Evolutionary conservation across 1,140 invertebrate genomes (phyloP), one percentile per base, ranked within the genome.

Genomic region (Tyrophagus putrescentiae): DNA sequence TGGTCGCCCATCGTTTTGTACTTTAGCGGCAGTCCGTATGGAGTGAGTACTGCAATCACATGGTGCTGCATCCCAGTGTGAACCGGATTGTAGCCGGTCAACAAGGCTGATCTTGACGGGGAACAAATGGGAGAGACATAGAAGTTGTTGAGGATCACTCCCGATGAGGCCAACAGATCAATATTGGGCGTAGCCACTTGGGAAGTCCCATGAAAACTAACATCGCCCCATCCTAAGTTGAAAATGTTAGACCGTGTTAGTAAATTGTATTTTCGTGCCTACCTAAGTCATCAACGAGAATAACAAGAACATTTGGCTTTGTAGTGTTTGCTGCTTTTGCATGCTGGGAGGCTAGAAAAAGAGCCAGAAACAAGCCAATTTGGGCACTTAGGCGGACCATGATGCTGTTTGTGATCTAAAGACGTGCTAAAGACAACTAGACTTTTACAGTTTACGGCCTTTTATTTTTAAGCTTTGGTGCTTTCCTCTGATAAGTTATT

Each of bases 21-120:
- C 31, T 77, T 75, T 1, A 85, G 65, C 0, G 83, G 80, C 2
- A 92, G 69, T 3, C 83, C 84, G 67, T 82, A 79, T 1, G 84
- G 81, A 65, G 84, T 81, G 6, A 79, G 73, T 57, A 81, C 84
- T 45, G 77, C 74, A 39, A 89, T 78, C 0, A 88, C 84, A 64
- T 77, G 73, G 65, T 87, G 84, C 67, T 90, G 86, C 73, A 86
- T 81, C 32, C 84, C 85, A 85, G 65, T 41, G 34, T 84, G 83
- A 68, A 84, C 85, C 1, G 86, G 84, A 76, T 87, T 84, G 74
- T 84, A 84, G 53, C 87, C 87, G 0, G 87, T 87, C 81, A 93
- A 82, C 13, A 92, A 72, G 3, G 87, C 83, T 5, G 81, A 78
- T 64, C 85, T 72, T 1, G 84, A 84, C 0, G 84, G 84, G 1